A percentile compares a stretch with the other conserved stretches of the same genome.
These are phyloP conservation scores for Cetonia aurata DNA, from an alignment of 2,888 invertebrate genomes.

Conservation along the genomic window DNA sequence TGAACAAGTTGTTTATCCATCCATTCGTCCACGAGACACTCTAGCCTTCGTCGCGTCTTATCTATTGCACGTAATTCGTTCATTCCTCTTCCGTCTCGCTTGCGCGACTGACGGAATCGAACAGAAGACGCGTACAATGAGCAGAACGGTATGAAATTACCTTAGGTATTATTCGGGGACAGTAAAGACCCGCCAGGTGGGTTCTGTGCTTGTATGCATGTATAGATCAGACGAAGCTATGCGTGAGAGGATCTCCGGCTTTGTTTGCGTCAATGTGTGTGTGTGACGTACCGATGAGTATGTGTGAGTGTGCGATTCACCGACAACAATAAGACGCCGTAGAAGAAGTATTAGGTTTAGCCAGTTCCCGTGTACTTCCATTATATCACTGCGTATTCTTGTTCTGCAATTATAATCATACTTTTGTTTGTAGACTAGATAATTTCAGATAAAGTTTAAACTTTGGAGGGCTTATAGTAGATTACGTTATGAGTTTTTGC, in stretches of 20 bases:
- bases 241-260: no score
- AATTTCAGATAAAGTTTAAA: no score
- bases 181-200: conserved; percentile 45
- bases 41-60: background rate
- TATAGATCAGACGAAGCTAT: no score
- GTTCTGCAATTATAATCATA: no score
- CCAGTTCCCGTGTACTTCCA: no score
- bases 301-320: conserved; percentile 22
- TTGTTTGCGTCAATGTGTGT: conserved; percentile 6
- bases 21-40: no score
- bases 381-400: no score
- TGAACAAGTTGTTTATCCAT: no score
- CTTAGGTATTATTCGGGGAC: conserved; percentile 40
- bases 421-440: no score
- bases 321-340: conserved; percentile 17
- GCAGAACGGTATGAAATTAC: conserved; percentile 40
- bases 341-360: no score
- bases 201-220: conserved; percentile 3
- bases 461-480: no score
- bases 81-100: background rate
- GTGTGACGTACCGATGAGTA: background rate
- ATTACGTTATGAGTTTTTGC: no score
- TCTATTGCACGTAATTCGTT: conserved; percentile 7
- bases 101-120: background rate
- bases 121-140: conserved; percentile 19